Evolutionary conservation across 2,888 invertebrate genomes (phyloP).

Genomic region (Ypsolopha sequella): DNA sequence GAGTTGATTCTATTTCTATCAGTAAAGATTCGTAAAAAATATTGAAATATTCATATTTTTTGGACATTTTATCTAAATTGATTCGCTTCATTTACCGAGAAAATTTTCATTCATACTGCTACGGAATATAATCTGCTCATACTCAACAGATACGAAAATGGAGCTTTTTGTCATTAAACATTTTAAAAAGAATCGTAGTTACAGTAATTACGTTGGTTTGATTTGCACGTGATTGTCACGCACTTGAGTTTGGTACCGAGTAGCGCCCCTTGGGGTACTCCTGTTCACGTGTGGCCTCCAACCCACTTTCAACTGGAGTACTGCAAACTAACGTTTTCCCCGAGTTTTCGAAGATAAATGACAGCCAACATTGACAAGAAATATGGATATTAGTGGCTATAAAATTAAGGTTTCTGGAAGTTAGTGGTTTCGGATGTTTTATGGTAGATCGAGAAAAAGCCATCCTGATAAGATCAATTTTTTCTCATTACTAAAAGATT

Average conservation of each 20-base stretch:
- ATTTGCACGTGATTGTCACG: constrained; percentile 38
- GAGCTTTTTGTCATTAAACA: too few relatives aligned
- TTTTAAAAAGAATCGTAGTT: not conserved
- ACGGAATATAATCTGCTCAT: too few relatives aligned
- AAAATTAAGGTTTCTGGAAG: constrained; percentile 14
- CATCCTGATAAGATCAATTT: not conserved
- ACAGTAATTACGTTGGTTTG: constrained; percentile 33
- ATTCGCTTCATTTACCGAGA: not conserved
- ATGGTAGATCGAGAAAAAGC: not conserved
- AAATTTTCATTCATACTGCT: too few relatives aligned
- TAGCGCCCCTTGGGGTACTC: not conserved
- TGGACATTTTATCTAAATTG: constrained; percentile 19
- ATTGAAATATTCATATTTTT: constrained; percentile 65
- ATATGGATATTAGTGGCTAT: constrained; percentile 62
- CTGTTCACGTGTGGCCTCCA: constrained; percentile 1
- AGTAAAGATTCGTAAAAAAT: too few relatives aligned
- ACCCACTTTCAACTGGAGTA: not conserved
- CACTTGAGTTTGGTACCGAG: constrained; percentile 7
- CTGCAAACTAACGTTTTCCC: not conserved
- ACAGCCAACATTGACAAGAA: constrained; percentile 60
- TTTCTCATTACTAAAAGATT: too few relatives aligned
- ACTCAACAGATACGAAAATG: too few relatives aligned
- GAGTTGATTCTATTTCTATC: too few relatives aligned
- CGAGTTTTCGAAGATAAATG: constrained; percentile 38
- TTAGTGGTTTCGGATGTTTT: not conserved